Base-by-base conservation (phyloP, 2,888 invertebrate genomes). In the Acleris literana region DNA sequence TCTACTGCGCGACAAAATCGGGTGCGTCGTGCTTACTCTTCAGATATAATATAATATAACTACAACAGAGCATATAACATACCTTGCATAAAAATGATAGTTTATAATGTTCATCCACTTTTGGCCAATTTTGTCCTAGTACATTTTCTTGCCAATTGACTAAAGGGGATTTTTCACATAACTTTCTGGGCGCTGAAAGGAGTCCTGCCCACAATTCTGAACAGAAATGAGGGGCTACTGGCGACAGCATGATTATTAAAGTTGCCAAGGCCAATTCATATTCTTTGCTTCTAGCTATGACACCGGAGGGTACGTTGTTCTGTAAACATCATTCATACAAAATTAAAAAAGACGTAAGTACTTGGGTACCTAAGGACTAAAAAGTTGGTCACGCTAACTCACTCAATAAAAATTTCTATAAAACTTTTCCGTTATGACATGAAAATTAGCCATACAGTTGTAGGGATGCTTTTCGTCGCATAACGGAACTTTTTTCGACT, bases 121-220 rank as follows among this genome's bases (percentile, higher is more conserved):
- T 87, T 0, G 97, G 97, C 97, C 97, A 97, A 53, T 83, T 89
- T 86, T 98, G 97, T 64, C 96, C 94, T 51, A 97, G 90, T 56
- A 97, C 95, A 80, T 93, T 90, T 79, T 94, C 90, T 61, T 95
- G 88, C 95, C 96, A 96, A 56, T 93, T 81, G 56, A 97, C 93
- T 72, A 94, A 93, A 11, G 82, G 77, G 5, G 90, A 83, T 64
- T 79, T 68, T 0, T 72, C 72, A 76, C 93, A 93, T 16, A 94
- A 76, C 72, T 94, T 93, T 73, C 95, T 92, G 5, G 95, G 94
- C 3, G 95, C 95, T 0, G 94, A 93, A 44, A 93, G 87, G 76
- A 97, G 95, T 57, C 96, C 97, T 22, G 94, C 93, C 99, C 99
- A 99, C 17, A 99, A 87, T 85, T 99, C 98, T 0, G 96, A 96